Evolutionary conservation across 53 echinoderm and acorn worm species (phyloP).

Genomic region (Zoroaster sp.): DNA sequence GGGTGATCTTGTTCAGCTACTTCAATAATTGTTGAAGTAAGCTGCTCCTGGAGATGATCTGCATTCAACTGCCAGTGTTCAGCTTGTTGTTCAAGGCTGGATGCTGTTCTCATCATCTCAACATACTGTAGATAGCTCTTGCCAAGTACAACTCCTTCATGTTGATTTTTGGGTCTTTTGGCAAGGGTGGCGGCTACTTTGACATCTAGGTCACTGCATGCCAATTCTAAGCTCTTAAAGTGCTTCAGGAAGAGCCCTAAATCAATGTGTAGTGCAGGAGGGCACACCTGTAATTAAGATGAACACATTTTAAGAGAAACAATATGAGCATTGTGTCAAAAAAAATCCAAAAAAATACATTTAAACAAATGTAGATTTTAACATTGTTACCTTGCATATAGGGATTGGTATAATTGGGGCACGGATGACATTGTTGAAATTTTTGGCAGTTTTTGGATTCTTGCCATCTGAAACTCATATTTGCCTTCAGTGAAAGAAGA

Average conservation of each 20-base stretch:
- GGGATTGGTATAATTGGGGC: conserved; percentile 1
- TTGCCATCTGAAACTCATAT: conserved; percentile 14
- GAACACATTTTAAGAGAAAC: not conserved
- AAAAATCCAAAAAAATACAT: too few species aligned
- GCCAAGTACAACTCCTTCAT: too few species aligned
- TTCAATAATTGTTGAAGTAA: not conserved
- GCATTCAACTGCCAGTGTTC: not conserved
- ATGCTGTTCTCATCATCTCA: not conserved
- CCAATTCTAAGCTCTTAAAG: conserved; percentile 18
- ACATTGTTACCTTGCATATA: not conserved
- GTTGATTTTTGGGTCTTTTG: too few species aligned
- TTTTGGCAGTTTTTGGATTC: not conserved
- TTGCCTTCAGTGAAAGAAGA: conserved; percentile 41
- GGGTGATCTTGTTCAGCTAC: not conserved
- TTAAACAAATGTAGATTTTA: not conserved
- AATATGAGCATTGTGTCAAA: too few species aligned
- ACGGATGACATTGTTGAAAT: conserved; percentile 32
- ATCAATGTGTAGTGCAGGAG: conserved; percentile 5
- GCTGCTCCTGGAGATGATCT: conserved; percentile 23
- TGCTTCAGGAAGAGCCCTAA: conserved; percentile 29
- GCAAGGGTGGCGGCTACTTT: conserved; percentile 22
- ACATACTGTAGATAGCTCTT: not conserved
- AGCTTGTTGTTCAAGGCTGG: conserved; percentile 3
- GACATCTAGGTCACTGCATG: conserved; percentile 6
- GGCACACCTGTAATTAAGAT: conserved; percentile 28